These are phyloP conservation scores for Eunapius fragilis DNA, from an alignment of 37 sponge, comb jelly and placozoan genomes.

Conservation along the genomic window DNA sequence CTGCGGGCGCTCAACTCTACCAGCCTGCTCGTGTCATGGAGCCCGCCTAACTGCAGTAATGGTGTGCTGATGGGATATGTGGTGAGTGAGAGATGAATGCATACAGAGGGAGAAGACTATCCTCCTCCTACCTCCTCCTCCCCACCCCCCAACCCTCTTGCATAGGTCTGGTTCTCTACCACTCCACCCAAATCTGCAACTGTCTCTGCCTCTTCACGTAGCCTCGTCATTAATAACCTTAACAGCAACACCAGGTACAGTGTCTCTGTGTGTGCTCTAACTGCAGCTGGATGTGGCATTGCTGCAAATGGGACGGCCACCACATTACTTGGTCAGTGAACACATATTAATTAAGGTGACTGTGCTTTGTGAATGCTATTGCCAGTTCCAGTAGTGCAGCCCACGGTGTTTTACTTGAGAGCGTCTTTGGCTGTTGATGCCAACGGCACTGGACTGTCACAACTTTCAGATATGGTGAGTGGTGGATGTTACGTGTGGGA, in stretches of 20 bases:
- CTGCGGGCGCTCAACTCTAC: background rate
- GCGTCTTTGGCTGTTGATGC: background rate
- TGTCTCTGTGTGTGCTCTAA: background rate
- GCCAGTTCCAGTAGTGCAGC: background rate
- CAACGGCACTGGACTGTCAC: background rate
- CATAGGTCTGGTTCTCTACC: background rate
- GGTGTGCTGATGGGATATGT: background rate
- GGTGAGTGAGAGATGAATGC: background rate
- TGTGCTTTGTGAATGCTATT: background rate
- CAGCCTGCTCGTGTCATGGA: background rate
- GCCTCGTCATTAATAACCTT: background rate
- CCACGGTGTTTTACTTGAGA: background rate
- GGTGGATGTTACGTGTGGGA: background rate
- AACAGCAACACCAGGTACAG: background rate
- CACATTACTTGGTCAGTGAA: background rate
- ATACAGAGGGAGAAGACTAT: background rate
- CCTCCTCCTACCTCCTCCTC: background rate
- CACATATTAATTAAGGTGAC: background rate
- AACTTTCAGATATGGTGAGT: background rate
- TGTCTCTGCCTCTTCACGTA: background rate
- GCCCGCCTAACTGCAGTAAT: background rate
- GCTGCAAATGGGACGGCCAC: background rate
- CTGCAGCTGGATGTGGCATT: background rate
- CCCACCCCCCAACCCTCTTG: too few species aligned
- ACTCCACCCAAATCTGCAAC: background rate